Conservation (phyloP, 1,140 invertebrate species). For the Hylaeus anthracinus region DNA sequence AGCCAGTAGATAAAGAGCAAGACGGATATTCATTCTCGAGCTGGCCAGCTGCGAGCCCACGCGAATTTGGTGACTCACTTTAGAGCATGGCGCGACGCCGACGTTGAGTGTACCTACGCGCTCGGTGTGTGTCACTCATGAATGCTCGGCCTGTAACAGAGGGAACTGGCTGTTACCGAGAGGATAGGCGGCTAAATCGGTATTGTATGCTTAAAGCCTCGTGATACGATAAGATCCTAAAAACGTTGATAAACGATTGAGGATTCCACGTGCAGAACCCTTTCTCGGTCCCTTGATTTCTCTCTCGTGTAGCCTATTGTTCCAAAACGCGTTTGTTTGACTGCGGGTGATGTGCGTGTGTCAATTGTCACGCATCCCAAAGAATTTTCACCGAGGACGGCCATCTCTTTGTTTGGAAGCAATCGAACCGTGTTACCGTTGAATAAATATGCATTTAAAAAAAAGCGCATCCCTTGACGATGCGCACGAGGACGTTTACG, state of each 20-base stretch:
- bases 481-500: background rate
- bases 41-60: slow-evolving; percentile 53
- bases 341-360: too few species aligned
- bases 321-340: too few species aligned
- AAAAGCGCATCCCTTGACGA: slow-evolving; percentile 50
- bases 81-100: slow-evolving; percentile 18
- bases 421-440: too few species aligned
- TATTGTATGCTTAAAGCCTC: slow-evolving; percentile 37
- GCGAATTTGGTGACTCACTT: slow-evolving; percentile 66
- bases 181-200: slow-evolving; percentile 24
- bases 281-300: too few species aligned
- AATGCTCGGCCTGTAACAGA: slow-evolving; percentile 37
- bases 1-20: slow-evolving; percentile 62
- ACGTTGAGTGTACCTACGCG: slow-evolving; percentile 33
- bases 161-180: slow-evolving; percentile 5
- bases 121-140: slow-evolving; percentile 45
- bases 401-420: too few species aligned
- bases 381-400: too few species aligned
- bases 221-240: slow-evolving; percentile 52
- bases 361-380: too few species aligned
- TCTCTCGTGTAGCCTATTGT: too few species aligned
- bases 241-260: slow-evolving; percentile 1
- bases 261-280: too few species aligned
- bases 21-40: slow-evolving; percentile 56
- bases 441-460: too few species aligned